phyloP scores from a whole-genome alignment of 37 sponge, comb jelly and placozoan genomes.

The Haliclona indistincta region DNA sequence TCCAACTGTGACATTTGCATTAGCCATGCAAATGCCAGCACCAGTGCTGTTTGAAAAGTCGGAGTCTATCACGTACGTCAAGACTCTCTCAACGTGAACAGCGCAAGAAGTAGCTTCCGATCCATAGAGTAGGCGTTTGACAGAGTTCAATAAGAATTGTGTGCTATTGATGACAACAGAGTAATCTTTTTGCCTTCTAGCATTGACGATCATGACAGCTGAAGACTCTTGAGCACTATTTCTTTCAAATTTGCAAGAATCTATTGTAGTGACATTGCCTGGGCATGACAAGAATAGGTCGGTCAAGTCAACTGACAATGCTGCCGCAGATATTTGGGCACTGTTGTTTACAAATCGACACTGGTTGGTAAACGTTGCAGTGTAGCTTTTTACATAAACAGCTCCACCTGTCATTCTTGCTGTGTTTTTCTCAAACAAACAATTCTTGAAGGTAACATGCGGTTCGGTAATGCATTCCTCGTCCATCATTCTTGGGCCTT shows the following conservation, averaged over 20 bases:
- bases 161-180: neutral
- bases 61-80: neutral
- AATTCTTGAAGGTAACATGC: neutral
- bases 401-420: no score
- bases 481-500: neutral
- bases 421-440: neutral
- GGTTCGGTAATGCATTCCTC: neutral
- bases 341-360: neutral
- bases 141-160: neutral
- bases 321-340: neutral
- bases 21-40: neutral
- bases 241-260: no score
- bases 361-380: no score
- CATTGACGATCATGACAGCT: no score
- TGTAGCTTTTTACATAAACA: no score
- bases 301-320: no score
- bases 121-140: neutral
- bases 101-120: neutral
- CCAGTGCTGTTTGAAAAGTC: neutral
- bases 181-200: no score
- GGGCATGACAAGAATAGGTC: no score
- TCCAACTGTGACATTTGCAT: neutral
- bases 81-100: neutral
- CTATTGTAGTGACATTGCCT: neutral
- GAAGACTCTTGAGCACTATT: no score